These are phyloP conservation scores for Andrena minutula DNA, from an alignment of 2,888 invertebrate genomes.

Conservation along the genomic window DNA sequence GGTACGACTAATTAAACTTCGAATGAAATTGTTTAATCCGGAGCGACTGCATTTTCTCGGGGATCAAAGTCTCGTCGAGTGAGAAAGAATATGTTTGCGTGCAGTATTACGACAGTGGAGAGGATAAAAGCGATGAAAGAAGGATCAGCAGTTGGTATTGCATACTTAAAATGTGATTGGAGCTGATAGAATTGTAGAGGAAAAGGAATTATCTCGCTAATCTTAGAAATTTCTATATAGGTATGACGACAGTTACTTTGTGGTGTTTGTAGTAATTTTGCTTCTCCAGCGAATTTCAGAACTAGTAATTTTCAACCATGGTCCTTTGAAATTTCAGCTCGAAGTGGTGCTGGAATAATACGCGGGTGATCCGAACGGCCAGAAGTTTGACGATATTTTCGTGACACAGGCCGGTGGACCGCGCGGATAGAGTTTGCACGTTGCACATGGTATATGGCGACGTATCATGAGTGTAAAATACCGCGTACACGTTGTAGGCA, in stretches of 20 bases:
- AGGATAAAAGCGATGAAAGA: too few relatives aligned
- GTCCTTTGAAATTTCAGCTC: constrained; percentile 16
- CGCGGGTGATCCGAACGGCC: constrained; percentile 31
- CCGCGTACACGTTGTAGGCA: constrained; percentile 67
- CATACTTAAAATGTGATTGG: too few relatives aligned
- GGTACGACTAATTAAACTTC: constrained; percentile 23
- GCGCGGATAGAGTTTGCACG: constrained; percentile 43
- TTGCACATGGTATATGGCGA: constrained; percentile 54
- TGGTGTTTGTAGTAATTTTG: too few relatives aligned
- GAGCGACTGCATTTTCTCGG: background rate
- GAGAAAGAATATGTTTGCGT: background rate
- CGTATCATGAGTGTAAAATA: constrained; percentile 73
- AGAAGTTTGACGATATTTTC: constrained; percentile 59
- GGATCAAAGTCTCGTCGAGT: background rate
- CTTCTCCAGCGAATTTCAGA: too few relatives aligned
- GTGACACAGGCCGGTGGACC: constrained; percentile 32
- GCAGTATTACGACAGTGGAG: background rate
- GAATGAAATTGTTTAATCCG: constrained; percentile 14
- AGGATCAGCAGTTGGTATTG: too few relatives aligned
- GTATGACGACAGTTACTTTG: too few relatives aligned
- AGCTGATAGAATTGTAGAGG: too few relatives aligned
- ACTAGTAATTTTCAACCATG: too few relatives aligned
- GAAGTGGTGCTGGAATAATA: constrained; percentile 18
- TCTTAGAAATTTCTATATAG: too few relatives aligned
- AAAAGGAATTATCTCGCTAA: too few relatives aligned